phyloP scores from a whole-genome alignment of 2,113 vertebrate species.

The Hystrix cristata region DNA sequence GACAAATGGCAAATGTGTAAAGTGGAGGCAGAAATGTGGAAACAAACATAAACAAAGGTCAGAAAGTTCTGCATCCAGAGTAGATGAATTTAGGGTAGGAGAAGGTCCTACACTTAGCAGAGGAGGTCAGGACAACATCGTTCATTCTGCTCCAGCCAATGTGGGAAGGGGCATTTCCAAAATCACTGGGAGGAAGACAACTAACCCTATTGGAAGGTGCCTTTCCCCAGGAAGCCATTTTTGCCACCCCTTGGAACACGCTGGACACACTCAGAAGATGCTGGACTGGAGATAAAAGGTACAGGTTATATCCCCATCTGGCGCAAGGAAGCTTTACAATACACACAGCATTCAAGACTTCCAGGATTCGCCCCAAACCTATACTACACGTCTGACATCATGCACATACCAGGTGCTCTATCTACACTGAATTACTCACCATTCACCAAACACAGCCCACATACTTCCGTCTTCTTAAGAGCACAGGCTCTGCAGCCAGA shows the following conservation, averaged over 20 bases:
- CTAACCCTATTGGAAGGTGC: neutral
- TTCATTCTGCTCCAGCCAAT: neutral
- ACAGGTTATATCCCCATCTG: neutral
- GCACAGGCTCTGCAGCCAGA: slow-evolving; percentile 28
- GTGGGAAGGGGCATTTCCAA: neutral
- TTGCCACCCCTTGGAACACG: neutral
- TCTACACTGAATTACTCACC: slow-evolving; percentile 60
- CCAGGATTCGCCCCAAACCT: slow-evolving; percentile 57
- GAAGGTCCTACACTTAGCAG: neutral
- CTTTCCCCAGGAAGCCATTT: slow-evolving; percentile 34
- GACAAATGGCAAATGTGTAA: neutral
- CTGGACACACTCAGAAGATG: neutral
- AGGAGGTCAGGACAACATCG: neutral
- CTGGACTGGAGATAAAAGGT: neutral
- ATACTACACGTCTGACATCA: slow-evolving; percentile 54
- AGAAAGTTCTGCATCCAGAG: neutral
- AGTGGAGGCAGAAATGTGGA: neutral
- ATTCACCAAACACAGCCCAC: slow-evolving; percentile 62
- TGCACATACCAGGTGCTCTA: slow-evolving; percentile 38
- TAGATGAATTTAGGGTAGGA: neutral
- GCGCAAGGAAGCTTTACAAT: slow-evolving; percentile 17
- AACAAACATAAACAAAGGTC: neutral
- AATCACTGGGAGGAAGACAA: neutral
- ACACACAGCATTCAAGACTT: slow-evolving; percentile 43
- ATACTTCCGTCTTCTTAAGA: slow-evolving; percentile 49